Percentiles rank a stretch among this genome's conserved stretches.
Evolutionary conservation across 2,888 invertebrate species (phyloP).

Genomic region (Pegoplata infirma): DNA sequence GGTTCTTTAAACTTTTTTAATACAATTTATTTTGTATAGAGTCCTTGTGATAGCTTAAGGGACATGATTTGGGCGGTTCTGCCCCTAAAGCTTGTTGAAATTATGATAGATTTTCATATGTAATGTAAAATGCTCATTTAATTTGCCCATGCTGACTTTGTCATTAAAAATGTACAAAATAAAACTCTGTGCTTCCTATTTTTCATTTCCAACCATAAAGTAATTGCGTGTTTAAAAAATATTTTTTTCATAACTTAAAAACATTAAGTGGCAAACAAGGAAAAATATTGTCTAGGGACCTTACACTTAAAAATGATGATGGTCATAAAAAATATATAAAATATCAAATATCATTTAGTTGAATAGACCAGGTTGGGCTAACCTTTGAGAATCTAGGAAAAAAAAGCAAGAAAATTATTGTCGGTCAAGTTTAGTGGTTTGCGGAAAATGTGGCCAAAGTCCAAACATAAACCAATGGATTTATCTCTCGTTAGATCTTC

Average conservation of each 20-base stretch:
- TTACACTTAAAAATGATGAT: background rate
- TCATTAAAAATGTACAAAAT: background rate
- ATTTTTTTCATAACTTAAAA: background rate
- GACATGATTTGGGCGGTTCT: background rate
- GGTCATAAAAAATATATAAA: no score
- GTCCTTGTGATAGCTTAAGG: background rate
- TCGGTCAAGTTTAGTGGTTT: no score
- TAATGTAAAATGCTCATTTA: conserved; percentile 7
- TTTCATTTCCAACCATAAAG: background rate
- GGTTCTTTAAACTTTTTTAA: conserved; percentile 21
- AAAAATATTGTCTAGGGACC: conserved; percentile 8
- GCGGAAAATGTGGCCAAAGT: no score
- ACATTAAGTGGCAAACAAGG: background rate
- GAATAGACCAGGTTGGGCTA: background rate
- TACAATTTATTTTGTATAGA: background rate
- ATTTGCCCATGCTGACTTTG: conserved; percentile 8
- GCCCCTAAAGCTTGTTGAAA: background rate
- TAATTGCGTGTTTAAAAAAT: conserved; percentile 22
- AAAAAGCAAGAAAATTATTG: no score
- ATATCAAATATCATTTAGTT: conserved; percentile 29
- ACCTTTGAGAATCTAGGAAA: no score
- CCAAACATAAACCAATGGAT: no score
- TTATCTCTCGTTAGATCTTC: no score
- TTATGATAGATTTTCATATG: conserved; percentile 13
- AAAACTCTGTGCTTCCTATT: no score